A percentile compares a stretch with the other conserved stretches of the same genome.
Evolutionary conservation across 2,888 invertebrate genomes (phyloP).

Genomic region (Pseudoips prasinana): DNA sequence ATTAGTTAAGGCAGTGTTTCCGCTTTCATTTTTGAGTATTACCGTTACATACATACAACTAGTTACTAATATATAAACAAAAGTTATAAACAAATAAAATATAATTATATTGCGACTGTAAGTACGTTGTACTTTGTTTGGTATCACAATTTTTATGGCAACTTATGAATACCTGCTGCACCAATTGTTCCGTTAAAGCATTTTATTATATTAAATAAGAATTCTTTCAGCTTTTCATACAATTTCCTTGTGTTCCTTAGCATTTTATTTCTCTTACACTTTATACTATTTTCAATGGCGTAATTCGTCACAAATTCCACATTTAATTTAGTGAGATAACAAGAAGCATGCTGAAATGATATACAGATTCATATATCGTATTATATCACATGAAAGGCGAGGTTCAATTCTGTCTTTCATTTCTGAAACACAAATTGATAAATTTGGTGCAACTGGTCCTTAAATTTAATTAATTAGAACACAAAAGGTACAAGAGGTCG

Average conservation of each 20-base stretch:
- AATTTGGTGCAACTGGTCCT: constrained; percentile 25
- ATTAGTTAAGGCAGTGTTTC: constrained; percentile 76
- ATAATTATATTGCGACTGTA: constrained; percentile 31
- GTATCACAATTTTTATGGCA: constrained; percentile 77
- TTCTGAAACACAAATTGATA: too few species aligned
- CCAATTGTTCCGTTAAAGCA: constrained; percentile 14
- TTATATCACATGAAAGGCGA: too few species aligned
- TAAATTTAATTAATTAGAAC: constrained; percentile 59
- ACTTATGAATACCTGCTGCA: constrained; percentile 38
- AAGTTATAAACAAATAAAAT: constrained; percentile 35
- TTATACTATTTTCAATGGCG: too few species aligned
- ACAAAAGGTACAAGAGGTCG: constrained; percentile 68
- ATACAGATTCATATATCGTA: too few species aligned
- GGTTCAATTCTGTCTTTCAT: too few species aligned
- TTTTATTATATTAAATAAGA: too few species aligned
- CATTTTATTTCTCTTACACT: too few species aligned
- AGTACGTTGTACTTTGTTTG: constrained; percentile 52
- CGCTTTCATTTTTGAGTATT: constrained; percentile 69
- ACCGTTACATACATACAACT: constrained; percentile 39
- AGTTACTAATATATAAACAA: constrained; percentile 34
- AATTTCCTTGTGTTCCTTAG: too few species aligned
- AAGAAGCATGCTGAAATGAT: too few species aligned
- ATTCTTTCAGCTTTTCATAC: too few species aligned
- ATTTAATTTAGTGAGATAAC: too few species aligned
- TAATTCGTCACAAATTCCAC: too few species aligned